Base-by-base conservation (phyloP, 2,113 vertebrate species). In the Alethe castanea region DNA sequence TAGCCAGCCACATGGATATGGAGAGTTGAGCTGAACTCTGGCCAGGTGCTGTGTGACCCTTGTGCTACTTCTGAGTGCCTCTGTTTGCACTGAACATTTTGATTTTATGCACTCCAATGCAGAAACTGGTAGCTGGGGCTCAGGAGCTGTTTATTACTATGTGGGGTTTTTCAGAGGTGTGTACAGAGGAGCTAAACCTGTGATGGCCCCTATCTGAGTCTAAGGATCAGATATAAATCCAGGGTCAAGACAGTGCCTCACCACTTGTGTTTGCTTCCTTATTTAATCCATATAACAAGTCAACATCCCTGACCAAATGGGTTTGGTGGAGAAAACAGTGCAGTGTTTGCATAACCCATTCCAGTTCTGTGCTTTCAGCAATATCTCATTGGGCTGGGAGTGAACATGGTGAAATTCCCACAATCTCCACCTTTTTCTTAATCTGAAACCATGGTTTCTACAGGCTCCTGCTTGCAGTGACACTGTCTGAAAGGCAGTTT, bases 1-100 rank as follows among this genome's bases (percentile, higher is more conserved):
- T 89, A 26, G 9, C 8, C 38, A 38, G 42, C 9, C 6, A 6
- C 36, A 56, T 0, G 0, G n/a, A 25, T 0, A 1, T 29, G 20
- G 7, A 17, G 28, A 79, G 15, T 18, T 3, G 7, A 79, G 28
- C 57, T 79, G 61, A 40, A 5, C 38, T 53, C 5, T 81, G 45
- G 7, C n/a, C 84, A 64, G 65, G 44, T 81, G 83, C 26, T 44
- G 14, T 19, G 19, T 76, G 83, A 81, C 65, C 45, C 52, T 52
- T 0, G 1, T 48, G 62, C n/a, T 14, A 2, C 19, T 35, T 33
- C 8, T 11, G 29, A 71, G 28, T n/a, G 31, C 25, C 8, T 69
- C 45, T 95, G 65, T 85, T 85, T 94, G 74, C 36, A 18, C n/a
- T 35, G 69, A 64, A 28, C 16, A 3, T 14, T 50, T 66, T 44